Percentiles rank a stretch among this genome's conserved stretches.
phyloP scores from a whole-genome alignment of 2,113 vertebrate genomes.

The Leptodactylus fuscus region DNA sequence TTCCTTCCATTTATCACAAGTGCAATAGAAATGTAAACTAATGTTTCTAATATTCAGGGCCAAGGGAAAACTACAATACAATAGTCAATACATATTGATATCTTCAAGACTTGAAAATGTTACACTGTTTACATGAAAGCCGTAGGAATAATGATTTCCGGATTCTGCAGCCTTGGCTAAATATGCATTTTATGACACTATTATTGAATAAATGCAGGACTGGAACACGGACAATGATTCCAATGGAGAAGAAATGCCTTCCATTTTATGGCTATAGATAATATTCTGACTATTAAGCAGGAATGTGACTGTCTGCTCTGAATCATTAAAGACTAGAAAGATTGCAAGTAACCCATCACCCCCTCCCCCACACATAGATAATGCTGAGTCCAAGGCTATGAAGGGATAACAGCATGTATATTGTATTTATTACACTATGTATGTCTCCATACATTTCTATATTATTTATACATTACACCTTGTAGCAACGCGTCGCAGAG shows the following conservation, averaged over 20 bases:
- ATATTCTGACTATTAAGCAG: slow-evolving; percentile 18
- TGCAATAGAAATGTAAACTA: too few species aligned
- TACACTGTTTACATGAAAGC: background rate
- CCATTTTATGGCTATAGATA: slow-evolving; percentile 13
- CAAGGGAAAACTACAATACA: background rate
- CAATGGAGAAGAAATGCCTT: slow-evolving; percentile 23
- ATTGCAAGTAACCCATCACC: background rate
- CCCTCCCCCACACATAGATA: background rate
- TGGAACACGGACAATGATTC: background rate
- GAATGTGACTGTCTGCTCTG: background rate
- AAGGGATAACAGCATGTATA: background rate
- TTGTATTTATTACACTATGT: background rate
- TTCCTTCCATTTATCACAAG: too few species aligned
- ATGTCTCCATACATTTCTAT: background rate
- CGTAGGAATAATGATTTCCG: background rate
- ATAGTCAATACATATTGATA: background rate
- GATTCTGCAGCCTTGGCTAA: slow-evolving; percentile 6
- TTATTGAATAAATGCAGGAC: background rate
- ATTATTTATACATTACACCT: background rate
- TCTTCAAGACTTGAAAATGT: background rate
- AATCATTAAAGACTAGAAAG: background rate
- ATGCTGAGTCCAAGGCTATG: background rate
- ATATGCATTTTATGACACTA: slow-evolving; percentile 16
- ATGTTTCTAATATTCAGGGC: background rate
- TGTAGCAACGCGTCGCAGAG: background rate